Evolutionary conservation across 2,797 vertebrate species (phyloP).

Genomic region (Dendrocincla fuliginosa): DNA sequence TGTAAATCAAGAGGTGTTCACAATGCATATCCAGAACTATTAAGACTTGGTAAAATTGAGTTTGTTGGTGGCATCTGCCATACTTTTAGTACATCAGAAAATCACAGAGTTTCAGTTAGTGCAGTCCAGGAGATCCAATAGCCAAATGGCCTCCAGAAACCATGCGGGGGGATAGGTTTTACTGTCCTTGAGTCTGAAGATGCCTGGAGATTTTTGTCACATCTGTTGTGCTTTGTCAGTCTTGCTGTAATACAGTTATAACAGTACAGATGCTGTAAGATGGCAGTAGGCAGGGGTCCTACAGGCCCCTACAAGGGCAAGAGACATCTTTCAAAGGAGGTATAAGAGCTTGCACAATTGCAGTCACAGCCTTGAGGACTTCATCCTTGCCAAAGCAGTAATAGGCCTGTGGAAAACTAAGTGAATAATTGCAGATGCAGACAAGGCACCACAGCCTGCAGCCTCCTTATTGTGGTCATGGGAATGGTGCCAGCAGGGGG

Average conservation of each 20-base stretch:
- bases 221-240: neutral
- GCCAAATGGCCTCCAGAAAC: neutral
- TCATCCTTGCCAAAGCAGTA: neutral
- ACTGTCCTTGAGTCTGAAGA: neutral
- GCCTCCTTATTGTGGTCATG: neutral
- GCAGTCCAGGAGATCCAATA: neutral
- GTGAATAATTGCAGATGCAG: neutral
- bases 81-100: neutral
- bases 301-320: neutral
- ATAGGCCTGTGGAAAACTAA: neutral
- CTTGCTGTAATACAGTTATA: neutral
- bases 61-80: neutral
- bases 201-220: neutral
- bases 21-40: neutral
- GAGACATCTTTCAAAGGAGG: neutral
- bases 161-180: neutral
- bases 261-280: neutral
- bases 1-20: neutral
- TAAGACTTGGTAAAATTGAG: neutral
- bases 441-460: neutral
- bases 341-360: neutral
- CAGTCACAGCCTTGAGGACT: neutral
- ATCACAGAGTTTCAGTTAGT: neutral
- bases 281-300: neutral
- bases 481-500: accelerated